Evolutionary conservation across 2,888 invertebrate species (phyloP), one percentile per base, ranked within the genome.

Genomic region (Cheilosia vulpina): DNA sequence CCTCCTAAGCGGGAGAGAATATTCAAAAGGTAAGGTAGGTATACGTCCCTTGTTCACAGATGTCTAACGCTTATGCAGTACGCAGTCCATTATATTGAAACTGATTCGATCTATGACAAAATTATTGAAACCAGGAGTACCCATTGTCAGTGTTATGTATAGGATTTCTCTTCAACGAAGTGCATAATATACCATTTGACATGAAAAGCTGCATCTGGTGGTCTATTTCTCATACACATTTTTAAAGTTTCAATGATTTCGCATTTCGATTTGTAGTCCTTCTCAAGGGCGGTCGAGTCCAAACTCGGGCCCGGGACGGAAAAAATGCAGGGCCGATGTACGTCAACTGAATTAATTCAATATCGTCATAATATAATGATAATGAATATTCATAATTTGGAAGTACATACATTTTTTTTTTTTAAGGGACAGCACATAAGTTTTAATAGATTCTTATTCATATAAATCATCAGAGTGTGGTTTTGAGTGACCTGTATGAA

Each of bases 1-100:
- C 72, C 53, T 72, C 53, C 63, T 72, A 63, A 62, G 45, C 53
- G 31, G 27, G 45, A 53, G 45, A 55, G 62, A 43, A 31, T 21
- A 72, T 72, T 72, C 19, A 53, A 43, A 62, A 41, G 52, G 19
- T 50, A 52, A 31, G 31, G 31, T 31, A 9, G n/a, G n/a, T 2
- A 1, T 27, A 27, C 27, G 17, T 52, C 31, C 24, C 17, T 21
- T n/a, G 17, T 13, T 7, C 50, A 6, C 63, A 63, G 50, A 50
- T 63, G 63, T 15, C 43, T 43, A 45, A n/a, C 43, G 27, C 13
- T 6, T 50, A 7, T 19, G 58, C 17, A 13, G 15, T 21, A 43
- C 43, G 11, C 38, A 38, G 47, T 19, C 47, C 47, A 17, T 47
- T 19, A 45, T 55, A 38, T 13, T 27, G 27, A 24, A 71, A 47